These are phyloP conservation scores for Agonopterix alstromeriana DNA, from an alignment of 2,888 invertebrate species.

Conservation along the genomic window DNA sequence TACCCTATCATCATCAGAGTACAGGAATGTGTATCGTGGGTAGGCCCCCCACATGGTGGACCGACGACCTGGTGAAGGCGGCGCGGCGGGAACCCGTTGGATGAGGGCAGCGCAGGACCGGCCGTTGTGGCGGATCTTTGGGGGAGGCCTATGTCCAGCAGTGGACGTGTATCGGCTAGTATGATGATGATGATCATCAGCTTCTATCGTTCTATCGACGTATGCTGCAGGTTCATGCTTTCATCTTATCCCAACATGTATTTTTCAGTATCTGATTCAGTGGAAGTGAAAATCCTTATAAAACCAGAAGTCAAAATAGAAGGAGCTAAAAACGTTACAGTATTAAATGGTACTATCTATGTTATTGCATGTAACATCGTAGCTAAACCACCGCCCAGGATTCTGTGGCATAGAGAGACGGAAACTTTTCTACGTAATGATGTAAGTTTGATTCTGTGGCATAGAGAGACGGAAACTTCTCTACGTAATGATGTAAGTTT, in stretches of 20 bases:
- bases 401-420: slow-evolving; percentile 51
- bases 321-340: slow-evolving; percentile 38
- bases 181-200: too few species aligned
- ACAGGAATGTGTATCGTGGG: too few species aligned
- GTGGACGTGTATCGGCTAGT: too few species aligned
- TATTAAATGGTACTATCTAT: slow-evolving; percentile 35
- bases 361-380: slow-evolving; percentile 35
- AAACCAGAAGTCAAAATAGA: slow-evolving; percentile 43
- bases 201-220: too few species aligned
- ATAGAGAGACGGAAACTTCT: slow-evolving; percentile 43
- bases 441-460: slow-evolving; percentile 55
- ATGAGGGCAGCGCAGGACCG: too few species aligned
- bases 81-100: too few species aligned
- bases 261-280: slow-evolving; percentile 42
- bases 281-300: slow-evolving; percentile 33
- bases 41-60: too few species aligned
- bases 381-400: slow-evolving; percentile 43
- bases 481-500: slow-evolving; percentile 47
- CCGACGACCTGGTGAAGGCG: too few species aligned
- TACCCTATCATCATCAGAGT: too few species aligned
- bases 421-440: slow-evolving; percentile 43
- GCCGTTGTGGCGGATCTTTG: too few species aligned
- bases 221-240: too few species aligned
- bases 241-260: neutral
- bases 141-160: too few species aligned